Evolutionary conservation across 2,888 invertebrate species (phyloP).

Genomic region (Melanostoma mellinum): DNA sequence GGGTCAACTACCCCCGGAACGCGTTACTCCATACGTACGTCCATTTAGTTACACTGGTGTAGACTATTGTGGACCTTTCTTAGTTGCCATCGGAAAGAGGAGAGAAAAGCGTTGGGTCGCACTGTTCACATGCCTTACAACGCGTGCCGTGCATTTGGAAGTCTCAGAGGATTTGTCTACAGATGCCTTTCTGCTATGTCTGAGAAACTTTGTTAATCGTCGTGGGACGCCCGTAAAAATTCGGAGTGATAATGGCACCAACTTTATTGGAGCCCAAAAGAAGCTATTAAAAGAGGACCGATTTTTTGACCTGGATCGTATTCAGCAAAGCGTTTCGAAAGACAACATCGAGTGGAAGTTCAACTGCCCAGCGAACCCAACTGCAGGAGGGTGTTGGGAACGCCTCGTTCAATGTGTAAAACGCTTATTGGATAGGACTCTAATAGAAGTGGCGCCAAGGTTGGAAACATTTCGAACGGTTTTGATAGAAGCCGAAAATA

Average conservation of each 20-base stretch:
- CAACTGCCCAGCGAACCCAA: conserved; percentile 48
- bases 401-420: conserved; percentile 39
- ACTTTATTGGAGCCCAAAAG: conserved; percentile 55
- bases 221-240: not conserved
- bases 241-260: conserved; percentile 49
- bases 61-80: conserved; percentile 35
- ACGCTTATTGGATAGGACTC: conserved; percentile 15
- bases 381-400: conserved; percentile 55
- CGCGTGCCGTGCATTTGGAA: conserved; percentile 41
- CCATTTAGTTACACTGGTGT: conserved; percentile 68
- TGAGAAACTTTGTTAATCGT: too few relatives aligned
- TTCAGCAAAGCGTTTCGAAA: conserved; percentile 16
- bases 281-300: conserved; percentile 27
- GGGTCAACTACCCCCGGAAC: conserved; percentile 55
- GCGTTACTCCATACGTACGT: conserved; percentile 55
- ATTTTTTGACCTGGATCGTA: conserved; percentile 46
- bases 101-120: conserved; percentile 52
- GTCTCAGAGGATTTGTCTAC: conserved; percentile 28
- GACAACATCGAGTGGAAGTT: conserved; percentile 54
- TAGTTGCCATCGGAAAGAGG: conserved; percentile 40
- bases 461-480: conserved; percentile 13
- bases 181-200: conserved; percentile 13
- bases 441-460: conserved; percentile 25
- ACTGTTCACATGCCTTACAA: conserved; percentile 49
- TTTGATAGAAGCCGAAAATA: conserved; percentile 25